phyloP scores from a whole-genome alignment of 2,888 invertebrate species.

The Molanna angustata region DNA sequence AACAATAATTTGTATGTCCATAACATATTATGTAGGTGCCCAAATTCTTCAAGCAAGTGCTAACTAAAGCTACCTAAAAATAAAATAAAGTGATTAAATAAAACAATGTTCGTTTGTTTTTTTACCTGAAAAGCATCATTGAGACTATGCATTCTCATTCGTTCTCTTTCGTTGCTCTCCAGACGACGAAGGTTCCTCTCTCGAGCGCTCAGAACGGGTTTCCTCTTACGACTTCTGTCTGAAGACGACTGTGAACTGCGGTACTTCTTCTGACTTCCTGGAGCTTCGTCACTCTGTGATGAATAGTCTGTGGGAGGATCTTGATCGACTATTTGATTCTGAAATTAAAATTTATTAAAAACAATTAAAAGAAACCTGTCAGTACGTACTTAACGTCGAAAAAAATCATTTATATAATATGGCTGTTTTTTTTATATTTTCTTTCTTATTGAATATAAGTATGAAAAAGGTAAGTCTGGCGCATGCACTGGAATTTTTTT shows the following conservation, averaged over 20 bases:
- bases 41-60: too few relatives aligned
- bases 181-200: slow-evolving; percentile 70
- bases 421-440: too few relatives aligned
- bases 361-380: background rate
- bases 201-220: slow-evolving; percentile 61
- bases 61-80: too few relatives aligned
- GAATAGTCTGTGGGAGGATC: slow-evolving; percentile 29
- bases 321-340: slow-evolving; percentile 23
- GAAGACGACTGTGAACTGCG: slow-evolving; percentile 41
- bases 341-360: slow-evolving; percentile 1
- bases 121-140: slow-evolving; percentile 75
- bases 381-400: background rate
- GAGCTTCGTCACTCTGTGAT: slow-evolving; percentile 36
- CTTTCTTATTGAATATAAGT: too few relatives aligned
- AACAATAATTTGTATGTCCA: too few relatives aligned
- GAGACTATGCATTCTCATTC: slow-evolving; percentile 77
- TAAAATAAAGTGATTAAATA: too few relatives aligned
- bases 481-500: too few relatives aligned
- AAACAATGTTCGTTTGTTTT: too few relatives aligned
- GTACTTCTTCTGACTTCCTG: slow-evolving; percentile 25
- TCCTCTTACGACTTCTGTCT: slow-evolving; percentile 49
- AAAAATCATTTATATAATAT: too few relatives aligned
- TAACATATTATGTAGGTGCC: too few relatives aligned
- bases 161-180: slow-evolving; percentile 75
- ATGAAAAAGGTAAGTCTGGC: too few relatives aligned